Evolutionary conservation across 2,888 invertebrate genomes (phyloP).

Genomic region (Philopedon plagiatum): DNA sequence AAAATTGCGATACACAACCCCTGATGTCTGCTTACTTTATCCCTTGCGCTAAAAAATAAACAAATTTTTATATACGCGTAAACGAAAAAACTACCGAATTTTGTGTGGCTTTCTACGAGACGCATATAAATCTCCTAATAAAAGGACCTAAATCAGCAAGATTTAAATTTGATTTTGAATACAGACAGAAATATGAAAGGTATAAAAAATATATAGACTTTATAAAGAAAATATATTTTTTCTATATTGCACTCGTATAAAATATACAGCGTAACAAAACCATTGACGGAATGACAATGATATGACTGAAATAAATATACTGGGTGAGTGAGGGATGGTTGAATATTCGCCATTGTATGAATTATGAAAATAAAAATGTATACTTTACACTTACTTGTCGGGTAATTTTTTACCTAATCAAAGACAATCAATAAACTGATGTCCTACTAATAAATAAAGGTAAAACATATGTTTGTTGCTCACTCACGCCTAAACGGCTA

Average conservation of each 20-base stretch:
- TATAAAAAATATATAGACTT: constrained; percentile 42
- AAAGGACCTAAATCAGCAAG: constrained; percentile 49
- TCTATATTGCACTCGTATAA: not conserved
- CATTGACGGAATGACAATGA: too few species aligned
- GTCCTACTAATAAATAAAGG: too few species aligned
- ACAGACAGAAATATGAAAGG: constrained; percentile 33
- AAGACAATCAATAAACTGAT: too few species aligned
- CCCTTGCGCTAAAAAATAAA: constrained; percentile 62
- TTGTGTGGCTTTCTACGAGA: constrained; percentile 49
- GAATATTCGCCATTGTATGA: too few species aligned
- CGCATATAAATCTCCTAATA: constrained; percentile 52
- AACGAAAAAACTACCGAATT: constrained; percentile 50
- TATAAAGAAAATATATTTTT: not conserved
- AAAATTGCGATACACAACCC: constrained; percentile 66
- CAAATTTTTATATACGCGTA: constrained; percentile 59
- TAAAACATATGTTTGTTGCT: too few species aligned
- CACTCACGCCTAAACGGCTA: too few species aligned
- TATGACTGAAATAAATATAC: too few species aligned
- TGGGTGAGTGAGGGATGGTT: too few species aligned
- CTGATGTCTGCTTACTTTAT: constrained; percentile 63
- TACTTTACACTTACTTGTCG: too few species aligned
- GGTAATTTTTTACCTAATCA: too few species aligned
- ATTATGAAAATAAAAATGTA: too few species aligned
- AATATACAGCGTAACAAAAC: not conserved
- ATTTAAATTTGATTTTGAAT: constrained; percentile 50